These are phyloP conservation scores for Nixonia krombeini DNA, from an alignment of 1,140 invertebrate genomes.

Conservation along the genomic window DNA sequence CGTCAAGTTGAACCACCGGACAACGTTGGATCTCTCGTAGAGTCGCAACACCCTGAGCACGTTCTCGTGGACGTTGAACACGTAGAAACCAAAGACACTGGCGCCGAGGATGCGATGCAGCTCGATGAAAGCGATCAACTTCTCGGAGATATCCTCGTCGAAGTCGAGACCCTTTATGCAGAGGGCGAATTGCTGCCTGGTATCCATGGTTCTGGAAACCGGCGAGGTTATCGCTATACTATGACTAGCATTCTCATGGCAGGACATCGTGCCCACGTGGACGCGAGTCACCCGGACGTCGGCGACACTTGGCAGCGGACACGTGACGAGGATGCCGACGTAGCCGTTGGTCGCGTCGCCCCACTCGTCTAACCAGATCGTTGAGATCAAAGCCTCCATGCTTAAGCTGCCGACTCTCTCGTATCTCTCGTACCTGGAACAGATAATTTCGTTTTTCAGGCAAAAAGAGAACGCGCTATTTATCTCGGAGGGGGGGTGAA, in stretches of 20 bases:
- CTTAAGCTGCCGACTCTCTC: conserved; percentile 49
- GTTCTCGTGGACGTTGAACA: conserved; percentile 74
- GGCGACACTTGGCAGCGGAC: conserved; percentile 53
- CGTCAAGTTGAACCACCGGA: conserved; percentile 73
- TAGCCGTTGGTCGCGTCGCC: conserved; percentile 54
- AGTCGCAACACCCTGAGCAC: conserved; percentile 72
- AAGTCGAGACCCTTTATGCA: conserved; percentile 82
- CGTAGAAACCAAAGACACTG: conserved; percentile 77
- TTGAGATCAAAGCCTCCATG: conserved; percentile 62
- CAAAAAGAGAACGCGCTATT: too few species aligned
- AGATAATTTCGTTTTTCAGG: too few species aligned
- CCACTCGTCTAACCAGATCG: conserved; percentile 67
- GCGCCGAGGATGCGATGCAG: conserved; percentile 78
- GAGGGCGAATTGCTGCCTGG: conserved; percentile 73
- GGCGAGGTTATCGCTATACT: conserved; percentile 53
- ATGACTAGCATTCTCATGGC: conserved; percentile 66
- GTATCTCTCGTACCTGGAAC: conserved; percentile 56
- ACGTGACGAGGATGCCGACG: conserved; percentile 61
- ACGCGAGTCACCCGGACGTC: conserved; percentile 44
- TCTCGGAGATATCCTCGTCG: conserved; percentile 74
- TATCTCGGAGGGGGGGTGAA: too few species aligned
- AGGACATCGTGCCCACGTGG: conserved; percentile 53
- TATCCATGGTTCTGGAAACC: conserved; percentile 12
- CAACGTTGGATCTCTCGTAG: conserved; percentile 71
- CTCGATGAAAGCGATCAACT: conserved; percentile 80